These are phyloP conservation scores for Elgonia sp. DNA, from an alignment of 2,888 invertebrate genomes.

Conservation along the genomic window DNA sequence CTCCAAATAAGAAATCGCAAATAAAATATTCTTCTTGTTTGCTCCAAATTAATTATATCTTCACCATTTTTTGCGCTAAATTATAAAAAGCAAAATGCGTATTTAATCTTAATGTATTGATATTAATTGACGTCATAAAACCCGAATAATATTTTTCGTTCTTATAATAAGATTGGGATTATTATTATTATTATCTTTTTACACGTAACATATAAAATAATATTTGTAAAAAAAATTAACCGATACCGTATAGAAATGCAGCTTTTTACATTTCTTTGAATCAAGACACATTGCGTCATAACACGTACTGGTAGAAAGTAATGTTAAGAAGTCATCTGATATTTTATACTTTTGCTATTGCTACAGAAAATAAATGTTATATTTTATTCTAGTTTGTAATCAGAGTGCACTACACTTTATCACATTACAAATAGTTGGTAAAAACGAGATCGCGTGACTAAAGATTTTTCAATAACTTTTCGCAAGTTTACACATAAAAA, in stretches of 20 bases:
- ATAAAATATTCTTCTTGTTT: background rate
- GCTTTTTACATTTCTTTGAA: conserved; percentile 37
- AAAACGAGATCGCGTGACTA: conserved; percentile 48
- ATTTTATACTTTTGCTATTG: conserved; percentile 65
- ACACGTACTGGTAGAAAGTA: conserved; percentile 62
- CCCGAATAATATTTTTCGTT: background rate
- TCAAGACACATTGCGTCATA: conserved; percentile 50
- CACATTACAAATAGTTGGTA: conserved; percentile 55
- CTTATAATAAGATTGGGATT: background rate
- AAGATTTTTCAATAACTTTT: conserved; percentile 22
- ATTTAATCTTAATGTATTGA: background rate
- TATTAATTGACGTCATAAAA: background rate
- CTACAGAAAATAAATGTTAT: conserved; percentile 51
- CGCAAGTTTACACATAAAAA: background rate
- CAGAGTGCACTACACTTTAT: conserved; percentile 71
- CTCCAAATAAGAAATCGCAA: background rate
- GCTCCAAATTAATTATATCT: background rate
- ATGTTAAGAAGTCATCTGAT: conserved; percentile 70
- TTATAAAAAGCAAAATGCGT: background rate
- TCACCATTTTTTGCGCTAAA: background rate
- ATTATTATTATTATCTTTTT: background rate
- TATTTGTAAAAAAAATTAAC: background rate
- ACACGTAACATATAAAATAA: background rate
- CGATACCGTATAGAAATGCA: conserved; percentile 41
- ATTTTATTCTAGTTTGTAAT: conserved; percentile 62